phyloP scores from a whole-genome alignment of 1,140 invertebrate species.

The Lasaia peninsularis region DNA sequence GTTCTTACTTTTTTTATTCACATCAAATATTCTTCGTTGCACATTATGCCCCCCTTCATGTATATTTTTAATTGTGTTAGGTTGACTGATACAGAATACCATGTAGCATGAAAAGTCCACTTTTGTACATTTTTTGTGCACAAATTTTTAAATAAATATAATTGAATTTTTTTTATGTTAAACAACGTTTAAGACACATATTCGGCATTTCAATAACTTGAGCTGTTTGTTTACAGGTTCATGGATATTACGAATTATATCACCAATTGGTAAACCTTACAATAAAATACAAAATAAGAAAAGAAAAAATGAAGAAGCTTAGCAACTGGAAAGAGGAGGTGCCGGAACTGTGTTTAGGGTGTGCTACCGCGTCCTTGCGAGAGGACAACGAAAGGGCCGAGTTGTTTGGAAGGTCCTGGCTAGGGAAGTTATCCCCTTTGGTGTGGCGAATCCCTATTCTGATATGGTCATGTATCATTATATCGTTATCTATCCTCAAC shows the following conservation, averaged over 20 bases:
- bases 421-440: conserved; percentile 42
- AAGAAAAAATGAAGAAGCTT: conserved; percentile 34
- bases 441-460: conserved; percentile 59
- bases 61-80: no score
- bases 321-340: conserved; percentile 39
- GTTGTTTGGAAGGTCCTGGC: conserved; percentile 48
- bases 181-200: no score
- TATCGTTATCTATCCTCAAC: conserved; percentile 40
- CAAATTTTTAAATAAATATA: no score
- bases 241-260: not conserved
- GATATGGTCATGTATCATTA: conserved; percentile 44
- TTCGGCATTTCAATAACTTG: no score
- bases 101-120: no score
- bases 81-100: no score
- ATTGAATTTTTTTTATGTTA: no score
- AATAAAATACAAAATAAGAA: not conserved
- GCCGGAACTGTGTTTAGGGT: conserved; percentile 35
- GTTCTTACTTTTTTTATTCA: no score
- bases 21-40: no score
- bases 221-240: conserved; percentile 27
- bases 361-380: conserved; percentile 37
- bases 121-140: no score
- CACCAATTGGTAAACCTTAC: not conserved
- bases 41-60: no score
- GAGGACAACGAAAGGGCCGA: conserved; percentile 40